Evolutionary conservation across 1,140 invertebrate species (phyloP).

Genomic region (Trachelipus rathkii): DNA sequence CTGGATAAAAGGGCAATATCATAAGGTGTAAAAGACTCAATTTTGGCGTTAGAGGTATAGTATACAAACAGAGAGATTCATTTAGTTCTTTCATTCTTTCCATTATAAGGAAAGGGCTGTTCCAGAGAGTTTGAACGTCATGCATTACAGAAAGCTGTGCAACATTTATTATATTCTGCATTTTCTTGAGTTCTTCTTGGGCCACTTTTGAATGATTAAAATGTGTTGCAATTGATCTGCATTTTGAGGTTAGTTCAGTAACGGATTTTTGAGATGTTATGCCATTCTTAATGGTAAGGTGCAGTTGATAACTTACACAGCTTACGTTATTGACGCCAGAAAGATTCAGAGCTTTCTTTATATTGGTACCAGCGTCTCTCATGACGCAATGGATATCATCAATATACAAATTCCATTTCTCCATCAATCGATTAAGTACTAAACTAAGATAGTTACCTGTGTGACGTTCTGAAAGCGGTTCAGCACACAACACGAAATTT

Average conservation of each 20-base stretch:
- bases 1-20: neutral
- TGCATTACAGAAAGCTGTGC: neutral
- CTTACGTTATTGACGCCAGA: neutral
- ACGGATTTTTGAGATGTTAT: constrained; percentile 8
- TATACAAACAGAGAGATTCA: constrained; percentile 19
- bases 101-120: neutral
- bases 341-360: constrained; percentile 9
- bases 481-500: constrained; percentile 4
- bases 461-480: constrained; percentile 7
- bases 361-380: constrained; percentile 12
- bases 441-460: neutral
- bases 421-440: neutral
- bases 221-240: neutral
- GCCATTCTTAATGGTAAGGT: constrained; percentile 1
- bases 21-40: neutral
- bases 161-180: constrained; percentile 4
- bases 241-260: neutral
- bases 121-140: neutral
- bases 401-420: neutral
- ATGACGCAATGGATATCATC: constrained; percentile 5
- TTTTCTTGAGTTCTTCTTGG: constrained; percentile 20
- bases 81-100: constrained; percentile 7
- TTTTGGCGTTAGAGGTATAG: constrained; percentile 1
- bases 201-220: neutral
- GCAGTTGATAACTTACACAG: neutral